phyloP scores from a whole-genome alignment of 2,888 invertebrate species.

The Busseola fusca region DNA sequence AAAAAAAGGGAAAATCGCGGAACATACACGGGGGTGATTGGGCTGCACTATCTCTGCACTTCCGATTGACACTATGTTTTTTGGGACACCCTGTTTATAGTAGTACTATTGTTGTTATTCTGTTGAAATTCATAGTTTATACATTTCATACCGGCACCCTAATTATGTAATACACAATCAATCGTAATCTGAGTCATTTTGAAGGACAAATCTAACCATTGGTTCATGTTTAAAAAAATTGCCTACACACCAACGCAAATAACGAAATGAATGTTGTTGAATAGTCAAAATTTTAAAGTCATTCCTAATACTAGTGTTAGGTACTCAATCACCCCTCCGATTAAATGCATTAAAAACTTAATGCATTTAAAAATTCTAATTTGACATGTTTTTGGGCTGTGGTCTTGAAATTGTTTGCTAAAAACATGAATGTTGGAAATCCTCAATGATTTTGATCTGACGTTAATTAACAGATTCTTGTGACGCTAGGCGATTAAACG shows the following conservation, averaged over 20 bases:
- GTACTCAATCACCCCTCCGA: neutral
- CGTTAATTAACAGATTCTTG: neutral
- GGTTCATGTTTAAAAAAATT: neutral
- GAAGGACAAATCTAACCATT: neutral
- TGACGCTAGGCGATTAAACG: neutral
- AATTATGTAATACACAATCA: neutral
- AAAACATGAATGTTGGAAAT: neutral
- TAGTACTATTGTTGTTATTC: neutral
- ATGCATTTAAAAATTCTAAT: slow-evolving; percentile 1
- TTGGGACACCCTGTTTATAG: neutral
- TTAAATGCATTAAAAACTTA: neutral
- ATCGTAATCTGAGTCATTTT: neutral
- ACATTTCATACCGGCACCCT: too few relatives aligned
- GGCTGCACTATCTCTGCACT: too few relatives aligned
- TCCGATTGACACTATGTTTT: too few relatives aligned
- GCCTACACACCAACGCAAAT: neutral
- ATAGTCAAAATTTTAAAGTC: neutral
- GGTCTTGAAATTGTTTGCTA: too few relatives aligned
- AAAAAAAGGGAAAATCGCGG: too few relatives aligned
- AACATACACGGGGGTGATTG: too few relatives aligned
- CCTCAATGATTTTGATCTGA: neutral
- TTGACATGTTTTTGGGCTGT: too few relatives aligned
- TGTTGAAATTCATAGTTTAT: neutral
- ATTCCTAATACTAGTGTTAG: neutral
- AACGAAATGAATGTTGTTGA: neutral